Conservation (phyloP, 2,113 vertebrate genomes). For the Boulengeromyrus knoepffleri region DNA sequence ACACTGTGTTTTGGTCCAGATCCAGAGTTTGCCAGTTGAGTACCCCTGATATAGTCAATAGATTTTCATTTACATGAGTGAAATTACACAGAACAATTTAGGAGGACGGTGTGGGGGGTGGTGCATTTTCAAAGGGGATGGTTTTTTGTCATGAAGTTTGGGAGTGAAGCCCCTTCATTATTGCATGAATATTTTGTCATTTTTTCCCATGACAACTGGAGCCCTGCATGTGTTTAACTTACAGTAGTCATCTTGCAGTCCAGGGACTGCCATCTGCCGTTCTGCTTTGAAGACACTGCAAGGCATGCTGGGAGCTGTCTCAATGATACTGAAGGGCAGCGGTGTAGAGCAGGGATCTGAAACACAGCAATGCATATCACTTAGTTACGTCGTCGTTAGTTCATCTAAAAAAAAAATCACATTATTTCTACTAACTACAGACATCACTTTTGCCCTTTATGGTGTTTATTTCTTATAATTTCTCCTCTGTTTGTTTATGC, state of each 20-base stretch:
- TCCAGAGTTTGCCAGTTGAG: neutral
- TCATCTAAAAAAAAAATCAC: neutral
- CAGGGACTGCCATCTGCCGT: constrained; percentile 49
- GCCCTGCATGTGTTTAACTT: constrained; percentile 27
- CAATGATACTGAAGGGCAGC: constrained; percentile 34
- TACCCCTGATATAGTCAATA: neutral
- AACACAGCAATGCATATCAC: neutral
- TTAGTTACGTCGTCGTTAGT: neutral
- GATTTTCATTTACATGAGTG: neutral
- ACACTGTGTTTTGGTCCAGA: neutral
- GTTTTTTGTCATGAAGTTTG: neutral
- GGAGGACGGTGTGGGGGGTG: neutral
- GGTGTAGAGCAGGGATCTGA: neutral
- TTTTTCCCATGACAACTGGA: neutral
- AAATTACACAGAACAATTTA: neutral
- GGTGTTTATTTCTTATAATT: neutral
- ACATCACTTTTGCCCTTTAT: neutral
- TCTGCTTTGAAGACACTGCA: constrained; percentile 31
- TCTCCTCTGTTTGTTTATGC: neutral
- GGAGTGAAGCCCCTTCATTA: neutral
- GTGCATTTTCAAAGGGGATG: neutral
- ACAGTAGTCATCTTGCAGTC: constrained; percentile 65
- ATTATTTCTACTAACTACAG: neutral
- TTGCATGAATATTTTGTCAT: no score
- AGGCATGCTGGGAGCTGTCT: neutral